Conservation (phyloP, 2,113 vertebrate genomes). For the Odocoileus virginianus region DNA sequence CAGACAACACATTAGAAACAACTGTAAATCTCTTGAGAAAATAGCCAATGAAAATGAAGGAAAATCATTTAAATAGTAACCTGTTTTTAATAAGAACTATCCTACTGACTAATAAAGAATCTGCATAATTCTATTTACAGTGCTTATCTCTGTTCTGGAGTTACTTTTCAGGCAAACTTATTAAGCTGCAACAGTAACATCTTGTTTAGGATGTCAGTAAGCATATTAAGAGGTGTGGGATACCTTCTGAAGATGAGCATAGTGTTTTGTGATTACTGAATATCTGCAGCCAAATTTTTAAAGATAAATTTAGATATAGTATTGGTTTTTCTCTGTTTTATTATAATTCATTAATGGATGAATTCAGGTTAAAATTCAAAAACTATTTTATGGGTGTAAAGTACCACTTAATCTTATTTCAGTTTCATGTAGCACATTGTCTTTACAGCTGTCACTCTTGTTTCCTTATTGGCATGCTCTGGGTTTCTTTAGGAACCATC, state of each 20-base stretch:
- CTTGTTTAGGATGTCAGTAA: neutral
- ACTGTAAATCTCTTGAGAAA: neutral
- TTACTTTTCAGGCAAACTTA: neutral
- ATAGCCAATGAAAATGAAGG: neutral
- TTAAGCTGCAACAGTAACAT: neutral
- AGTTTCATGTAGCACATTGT: neutral
- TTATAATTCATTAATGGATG: neutral
- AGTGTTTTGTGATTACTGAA: neutral
- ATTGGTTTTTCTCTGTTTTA: neutral
- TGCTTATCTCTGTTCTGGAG: neutral
- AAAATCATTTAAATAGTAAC: neutral
- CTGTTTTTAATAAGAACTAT: slow-evolving; percentile 13
- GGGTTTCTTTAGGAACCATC: neutral
- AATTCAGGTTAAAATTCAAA: slow-evolving; percentile 23
- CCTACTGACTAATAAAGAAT: slow-evolving; percentile 5
- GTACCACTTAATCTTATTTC: slow-evolving; percentile 18
- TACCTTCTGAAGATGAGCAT: neutral
- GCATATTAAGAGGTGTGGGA: neutral
- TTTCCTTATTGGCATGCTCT: neutral
- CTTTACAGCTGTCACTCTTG: neutral
- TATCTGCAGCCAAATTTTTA: slow-evolving; percentile 24
- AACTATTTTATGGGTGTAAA: neutral
- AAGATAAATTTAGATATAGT: neutral
- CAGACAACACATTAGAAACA: neutral
- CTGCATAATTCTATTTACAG: neutral